These are phyloP conservation scores for Entomobrya multifasciata DNA, from an alignment of 2,888 invertebrate species.

Conservation along the genomic window DNA sequence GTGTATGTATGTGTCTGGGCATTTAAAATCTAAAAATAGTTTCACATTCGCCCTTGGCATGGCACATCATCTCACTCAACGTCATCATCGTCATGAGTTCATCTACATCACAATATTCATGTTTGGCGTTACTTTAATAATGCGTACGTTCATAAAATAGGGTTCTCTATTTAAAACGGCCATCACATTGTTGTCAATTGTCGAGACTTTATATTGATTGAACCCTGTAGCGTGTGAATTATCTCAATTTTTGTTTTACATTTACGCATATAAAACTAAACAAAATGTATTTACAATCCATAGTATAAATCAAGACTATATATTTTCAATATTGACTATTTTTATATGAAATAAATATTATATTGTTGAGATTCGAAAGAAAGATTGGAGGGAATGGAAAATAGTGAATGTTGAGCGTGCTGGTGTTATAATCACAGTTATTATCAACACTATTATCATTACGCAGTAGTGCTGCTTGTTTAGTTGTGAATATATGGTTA, in stretches of 20 bases:
- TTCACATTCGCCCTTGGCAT: conserved; percentile 36
- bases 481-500: conserved; percentile 1
- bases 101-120: conserved; percentile 4
- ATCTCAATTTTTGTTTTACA: background rate
- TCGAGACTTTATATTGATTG: too few species aligned
- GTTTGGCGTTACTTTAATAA: background rate
- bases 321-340: too few species aligned
- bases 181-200: background rate
- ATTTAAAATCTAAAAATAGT: conserved; percentile 14
- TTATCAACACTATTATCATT: conserved; percentile 21
- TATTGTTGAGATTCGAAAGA: background rate
- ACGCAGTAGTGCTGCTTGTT: background rate
- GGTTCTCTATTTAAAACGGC: conserved; percentile 15
- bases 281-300: too few species aligned
- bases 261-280: too few species aligned
- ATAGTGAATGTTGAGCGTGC: background rate
- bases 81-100: too few species aligned
- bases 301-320: too few species aligned
- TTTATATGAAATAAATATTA: too few species aligned
- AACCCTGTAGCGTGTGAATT: background rate
- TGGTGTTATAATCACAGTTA: conserved; percentile 31
- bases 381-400: conserved; percentile 3
- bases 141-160: too few species aligned
- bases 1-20: background rate
- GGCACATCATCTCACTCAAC: background rate